Base-by-base conservation (phyloP, 2,113 vertebrate genomes). In the Pandion haliaetus region DNA sequence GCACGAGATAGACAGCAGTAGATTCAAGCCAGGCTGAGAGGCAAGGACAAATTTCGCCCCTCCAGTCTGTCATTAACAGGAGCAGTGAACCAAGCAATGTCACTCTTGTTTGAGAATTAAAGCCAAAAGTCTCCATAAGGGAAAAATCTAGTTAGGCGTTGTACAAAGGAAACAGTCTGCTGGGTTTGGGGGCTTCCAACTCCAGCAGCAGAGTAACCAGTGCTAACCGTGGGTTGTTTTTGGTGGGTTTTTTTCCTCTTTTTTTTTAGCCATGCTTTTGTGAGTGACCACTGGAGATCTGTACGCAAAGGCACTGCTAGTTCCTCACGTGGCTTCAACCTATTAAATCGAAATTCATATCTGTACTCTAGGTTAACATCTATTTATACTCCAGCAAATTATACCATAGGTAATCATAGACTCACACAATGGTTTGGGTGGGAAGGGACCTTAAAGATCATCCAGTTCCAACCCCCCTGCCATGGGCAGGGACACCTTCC, bases 161-260 rank as follows among this genome's bases (percentile, higher is more conserved):
- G 17, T 17, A 9, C 13, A 9, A 19, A 24, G 20, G 28, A 31
- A 66, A 12, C 9, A 28, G 34, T 10, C 14, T 25, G 34, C 26
- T 34, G 31, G 13, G 10, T 8, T 34, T 1, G 0, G 21, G 12
- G 34, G 15, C 15, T 74, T 32, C 62, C 3, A 3, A 18, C 25
- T 58, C 23, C 38, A 19, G 61, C 50, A 36, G 29, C 28, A 11
- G 36, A 59, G 50, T 8, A 5, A 47, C 8, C 13, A 5, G 6
- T 1, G 15, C 19, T 58, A 26, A 16, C 14, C 8, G 28, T 10
- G 18, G 2, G 50, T 14, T 52, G n/a, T n/a, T n/a, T n/a, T n/a
- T n/a, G n/a, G n/a, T 24, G 8, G 0, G 3, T 11, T n/a, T 10
- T 54, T 29, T 1, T 16, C 10, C 44, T 6, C 2, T 21, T 13